Base-by-base conservation (phyloP, 1,140 invertebrate species). In the Drosophila nannoptera region DNA sequence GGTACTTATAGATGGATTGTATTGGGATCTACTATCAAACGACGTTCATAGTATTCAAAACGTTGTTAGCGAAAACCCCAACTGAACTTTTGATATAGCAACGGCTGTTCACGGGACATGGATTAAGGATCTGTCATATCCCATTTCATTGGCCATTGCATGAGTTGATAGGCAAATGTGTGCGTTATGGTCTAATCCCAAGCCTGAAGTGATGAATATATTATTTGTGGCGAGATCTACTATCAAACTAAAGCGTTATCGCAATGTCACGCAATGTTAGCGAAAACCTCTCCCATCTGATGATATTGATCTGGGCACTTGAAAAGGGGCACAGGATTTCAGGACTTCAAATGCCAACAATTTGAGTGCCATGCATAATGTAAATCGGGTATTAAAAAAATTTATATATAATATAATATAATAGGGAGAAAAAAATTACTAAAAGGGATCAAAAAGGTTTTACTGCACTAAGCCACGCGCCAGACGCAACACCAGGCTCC, bases 11-110 rank as follows among this genome's bases (percentile, higher is more conserved):
- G 22, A 22, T 22, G 22, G 22, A 22, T 22, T 59, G 43, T 59
- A 12, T 35, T 72, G 62, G 65, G 60, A 61, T 76, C 73, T 80
- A 80, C 77, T 81, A 81, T 81, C 77, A 81, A 80, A 80, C 77
- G 46, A 77, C 77, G 73, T 69, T 67, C 46, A 76, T 68, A 45
- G 32, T 54, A 9, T 35, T 31, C 53, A 61, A 75, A 42, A 73
- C 77, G 69, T 66, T 73, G 77, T 80, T 80, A 80, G 77, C 77
- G 77, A 80, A 80, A 78, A 80, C 73, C 69, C 65, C 77, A 81
- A 60, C 61, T 66, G 5, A 11, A 2, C 12, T 11, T 40, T 73
- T 77, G 1, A 16, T 81, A 7, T 35, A 40, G 50, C 65, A 60
- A 31, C 9, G 22, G 40, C 50, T 29, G 14, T 42, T 72, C 35